These are phyloP conservation scores for Anoplolepis gracilipes DNA, from an alignment of 1,140 invertebrate species.

Conservation along the genomic window DNA sequence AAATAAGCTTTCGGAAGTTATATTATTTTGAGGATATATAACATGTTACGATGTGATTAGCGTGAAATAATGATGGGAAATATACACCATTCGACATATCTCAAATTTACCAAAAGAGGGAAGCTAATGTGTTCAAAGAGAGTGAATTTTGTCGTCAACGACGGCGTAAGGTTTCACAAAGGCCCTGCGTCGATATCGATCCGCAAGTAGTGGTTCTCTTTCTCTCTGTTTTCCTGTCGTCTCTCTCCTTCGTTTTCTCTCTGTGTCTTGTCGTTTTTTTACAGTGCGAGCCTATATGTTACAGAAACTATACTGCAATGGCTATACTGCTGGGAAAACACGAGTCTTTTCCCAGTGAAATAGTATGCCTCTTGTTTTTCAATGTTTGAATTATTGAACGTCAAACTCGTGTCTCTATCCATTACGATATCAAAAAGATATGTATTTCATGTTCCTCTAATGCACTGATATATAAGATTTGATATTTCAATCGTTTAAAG, in stretches of 20 bases:
- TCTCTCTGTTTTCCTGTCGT: slow-evolving; percentile 52
- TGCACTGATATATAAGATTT: not conserved
- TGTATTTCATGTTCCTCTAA: not conserved
- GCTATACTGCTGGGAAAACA: slow-evolving; percentile 36
- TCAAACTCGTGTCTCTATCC: not conserved
- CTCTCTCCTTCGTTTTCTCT: slow-evolving; percentile 13
- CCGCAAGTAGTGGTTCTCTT: slow-evolving; percentile 47
- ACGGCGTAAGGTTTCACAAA: slow-evolving; percentile 64
- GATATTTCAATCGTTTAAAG: not conserved
- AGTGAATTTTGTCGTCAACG: slow-evolving; percentile 55
- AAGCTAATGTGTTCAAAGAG: slow-evolving; percentile 9
- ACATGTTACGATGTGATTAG: slow-evolving; percentile 16
- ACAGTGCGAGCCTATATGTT: slow-evolving; percentile 32
- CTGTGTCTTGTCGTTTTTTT: slow-evolving; percentile 70
- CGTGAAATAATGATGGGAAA: not conserved
- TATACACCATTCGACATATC: slow-evolving; percentile 2
- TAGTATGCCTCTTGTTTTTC: slow-evolving; percentile 21
- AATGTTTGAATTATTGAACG: slow-evolving; percentile 53
- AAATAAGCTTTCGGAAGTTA: not conserved
- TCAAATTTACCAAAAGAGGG: slow-evolving; percentile 12
- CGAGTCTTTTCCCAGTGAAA: slow-evolving; percentile 35
- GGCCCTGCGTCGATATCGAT: slow-evolving; percentile 71
- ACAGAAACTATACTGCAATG: slow-evolving; percentile 43
- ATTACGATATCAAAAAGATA: not conserved
- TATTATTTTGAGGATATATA: not conserved